A percentile compares a stretch with the other conserved stretches of the same genome.
Conservation (phyloP, 2,888 invertebrate genomes). For the Sthenelais limicola region DNA sequence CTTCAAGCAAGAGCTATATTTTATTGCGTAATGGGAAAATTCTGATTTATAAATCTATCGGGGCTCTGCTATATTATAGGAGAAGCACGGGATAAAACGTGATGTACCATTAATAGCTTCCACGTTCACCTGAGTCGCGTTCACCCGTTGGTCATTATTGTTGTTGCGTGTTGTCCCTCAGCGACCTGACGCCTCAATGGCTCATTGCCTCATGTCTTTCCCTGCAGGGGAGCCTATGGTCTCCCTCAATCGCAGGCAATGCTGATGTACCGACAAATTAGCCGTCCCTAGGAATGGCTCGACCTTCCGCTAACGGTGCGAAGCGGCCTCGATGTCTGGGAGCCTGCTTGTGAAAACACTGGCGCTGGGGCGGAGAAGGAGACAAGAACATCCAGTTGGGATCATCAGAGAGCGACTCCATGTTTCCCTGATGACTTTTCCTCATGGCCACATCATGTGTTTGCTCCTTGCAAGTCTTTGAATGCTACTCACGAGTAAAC, state of each 20-base stretch:
- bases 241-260: neutral
- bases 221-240: neutral
- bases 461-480: constrained; percentile 6
- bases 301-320: neutral
- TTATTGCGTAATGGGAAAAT: too few relatives aligned
- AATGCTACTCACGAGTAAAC: constrained; percentile 21
- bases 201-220: neutral
- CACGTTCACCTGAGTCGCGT: too few relatives aligned
- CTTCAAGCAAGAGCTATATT: too few relatives aligned
- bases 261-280: constrained; percentile 25
- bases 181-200: too few relatives aligned
- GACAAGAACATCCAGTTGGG: neutral
- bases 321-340: neutral
- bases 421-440: constrained; percentile 12
- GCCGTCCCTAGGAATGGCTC: neutral
- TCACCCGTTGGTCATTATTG: too few relatives aligned
- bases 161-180: too few relatives aligned
- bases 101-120: too few relatives aligned
- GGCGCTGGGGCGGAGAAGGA: constrained; percentile 4
- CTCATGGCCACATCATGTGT: neutral
- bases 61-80: too few relatives aligned
- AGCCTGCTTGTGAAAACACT: constrained; percentile 26
- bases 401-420: neutral
- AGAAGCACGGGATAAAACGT: too few relatives aligned
- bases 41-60: too few relatives aligned